Evolutionary conservation across 1,140 invertebrate species (phyloP).

Genomic region (Rhopalosiphum padi): DNA sequence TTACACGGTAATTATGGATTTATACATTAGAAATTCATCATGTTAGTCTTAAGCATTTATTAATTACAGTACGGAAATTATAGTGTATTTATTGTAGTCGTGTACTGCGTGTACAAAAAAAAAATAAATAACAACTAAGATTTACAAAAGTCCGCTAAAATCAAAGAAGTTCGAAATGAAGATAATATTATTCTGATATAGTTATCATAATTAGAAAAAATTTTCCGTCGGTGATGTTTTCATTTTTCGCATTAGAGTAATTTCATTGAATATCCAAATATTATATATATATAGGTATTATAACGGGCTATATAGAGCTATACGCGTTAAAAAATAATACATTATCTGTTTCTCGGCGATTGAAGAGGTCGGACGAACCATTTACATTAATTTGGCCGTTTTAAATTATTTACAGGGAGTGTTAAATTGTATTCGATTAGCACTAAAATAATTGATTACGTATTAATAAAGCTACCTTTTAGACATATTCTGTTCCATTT

Average conservation of each 20-base stretch:
- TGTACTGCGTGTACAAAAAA: not conserved
- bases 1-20: not conserved
- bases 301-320: not conserved
- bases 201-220: not conserved
- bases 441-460: not conserved
- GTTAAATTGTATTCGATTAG: too few relatives aligned
- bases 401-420: too few relatives aligned
- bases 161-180: too few relatives aligned
- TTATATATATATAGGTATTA: not conserved
- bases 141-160: too few relatives aligned
- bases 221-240: not conserved
- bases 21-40: not conserved
- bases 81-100: not conserved
- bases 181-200: not conserved
- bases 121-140: not conserved
- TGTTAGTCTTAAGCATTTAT: not conserved
- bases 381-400: not conserved
- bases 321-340: not conserved
- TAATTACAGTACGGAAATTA: not conserved
- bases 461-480: not conserved
- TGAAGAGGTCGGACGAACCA: not conserved
- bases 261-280: not conserved
- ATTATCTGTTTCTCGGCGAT: not conserved
- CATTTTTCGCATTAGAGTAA: not conserved
- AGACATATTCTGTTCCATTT: not conserved